Percentiles rank a stretch among this genome's conserved stretches.
Conservation (phyloP, 2,797 vertebrate genomes). For the Eleutherodactylus coqui region DNA sequence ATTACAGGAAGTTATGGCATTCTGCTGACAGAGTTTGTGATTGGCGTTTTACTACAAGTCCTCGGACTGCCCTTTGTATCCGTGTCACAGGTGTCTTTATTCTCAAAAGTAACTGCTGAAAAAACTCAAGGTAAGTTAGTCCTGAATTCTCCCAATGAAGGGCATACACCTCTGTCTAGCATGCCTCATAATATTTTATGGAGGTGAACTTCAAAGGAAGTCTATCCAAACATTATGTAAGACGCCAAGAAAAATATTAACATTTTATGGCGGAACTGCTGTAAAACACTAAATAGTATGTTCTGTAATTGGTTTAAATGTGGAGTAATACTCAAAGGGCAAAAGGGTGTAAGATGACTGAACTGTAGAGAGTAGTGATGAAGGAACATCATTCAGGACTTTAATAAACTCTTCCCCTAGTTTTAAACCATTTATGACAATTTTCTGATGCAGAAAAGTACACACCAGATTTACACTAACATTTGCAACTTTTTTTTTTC, state of each 20-base stretch:
- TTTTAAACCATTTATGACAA: too few relatives aligned
- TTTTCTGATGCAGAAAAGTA: not conserved
- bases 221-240: not conserved
- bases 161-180: too few relatives aligned
- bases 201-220: too few relatives aligned
- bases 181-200: not conserved
- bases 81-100: conserved; percentile 84
- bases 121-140: conserved; percentile 81
- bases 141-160: not conserved
- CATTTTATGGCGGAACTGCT: not conserved
- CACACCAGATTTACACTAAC: too few relatives aligned
- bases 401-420: too few relatives aligned
- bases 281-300: not conserved
- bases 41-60: conserved; percentile 85
- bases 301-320: not conserved
- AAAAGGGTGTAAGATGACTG: not conserved
- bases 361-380: not conserved
- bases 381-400: not conserved
- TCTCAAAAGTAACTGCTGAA: conserved; percentile 84
- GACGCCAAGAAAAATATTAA: not conserved
- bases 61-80: conserved; percentile 84
- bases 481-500: too few relatives aligned
- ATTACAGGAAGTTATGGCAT: conserved; percentile 75
- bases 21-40: conserved; percentile 81
- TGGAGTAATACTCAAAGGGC: not conserved